Evolutionary conservation across 2,888 invertebrate genomes (phyloP).

Genomic region (Odontothrips loti): DNA sequence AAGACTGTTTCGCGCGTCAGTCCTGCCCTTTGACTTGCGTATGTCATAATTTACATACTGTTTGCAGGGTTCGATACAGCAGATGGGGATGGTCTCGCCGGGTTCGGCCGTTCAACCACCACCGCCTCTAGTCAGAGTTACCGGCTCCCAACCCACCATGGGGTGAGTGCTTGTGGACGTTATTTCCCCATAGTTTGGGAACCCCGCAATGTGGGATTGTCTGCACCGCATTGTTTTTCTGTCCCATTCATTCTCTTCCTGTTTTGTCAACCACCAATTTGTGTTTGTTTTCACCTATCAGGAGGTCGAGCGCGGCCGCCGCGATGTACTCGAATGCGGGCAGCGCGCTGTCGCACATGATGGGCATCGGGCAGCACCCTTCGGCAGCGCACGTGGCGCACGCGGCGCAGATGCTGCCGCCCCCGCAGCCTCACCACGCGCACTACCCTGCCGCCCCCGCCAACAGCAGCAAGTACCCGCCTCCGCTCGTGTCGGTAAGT

Average conservation of each 20-base stretch:
- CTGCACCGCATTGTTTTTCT: too few relatives aligned
- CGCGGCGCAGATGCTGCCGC: conserved; percentile 45
- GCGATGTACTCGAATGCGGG: conserved; percentile 47
- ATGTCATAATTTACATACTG: too few relatives aligned
- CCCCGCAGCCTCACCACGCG: conserved; percentile 44
- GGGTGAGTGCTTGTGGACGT: conserved; percentile 44
- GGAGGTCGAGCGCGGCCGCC: conserved; percentile 42
- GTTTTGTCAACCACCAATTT: neutral
- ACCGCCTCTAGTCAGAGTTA: conserved; percentile 54
- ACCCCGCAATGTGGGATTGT: too few relatives aligned
- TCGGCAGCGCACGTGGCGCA: neutral
- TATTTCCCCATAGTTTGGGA: neutral
- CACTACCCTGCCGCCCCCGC: conserved; percentile 42
- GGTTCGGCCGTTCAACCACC: conserved; percentile 43
- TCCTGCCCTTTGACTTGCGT: too few relatives aligned
- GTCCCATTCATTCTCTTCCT: neutral
- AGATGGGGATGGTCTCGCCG: conserved; percentile 33
- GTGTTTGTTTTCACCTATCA: neutral
- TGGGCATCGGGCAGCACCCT: conserved; percentile 40
- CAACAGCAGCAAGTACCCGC: conserved; percentile 50
- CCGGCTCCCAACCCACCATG: conserved; percentile 48
- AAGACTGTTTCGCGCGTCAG: too few relatives aligned
- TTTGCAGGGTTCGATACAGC: conserved; percentile 34
- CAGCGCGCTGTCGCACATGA: conserved; percentile 49
- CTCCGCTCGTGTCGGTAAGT: conserved; percentile 54